Base-by-base conservation (phyloP, 2,113 vertebrate genomes). In the Garra rufa region DNA sequence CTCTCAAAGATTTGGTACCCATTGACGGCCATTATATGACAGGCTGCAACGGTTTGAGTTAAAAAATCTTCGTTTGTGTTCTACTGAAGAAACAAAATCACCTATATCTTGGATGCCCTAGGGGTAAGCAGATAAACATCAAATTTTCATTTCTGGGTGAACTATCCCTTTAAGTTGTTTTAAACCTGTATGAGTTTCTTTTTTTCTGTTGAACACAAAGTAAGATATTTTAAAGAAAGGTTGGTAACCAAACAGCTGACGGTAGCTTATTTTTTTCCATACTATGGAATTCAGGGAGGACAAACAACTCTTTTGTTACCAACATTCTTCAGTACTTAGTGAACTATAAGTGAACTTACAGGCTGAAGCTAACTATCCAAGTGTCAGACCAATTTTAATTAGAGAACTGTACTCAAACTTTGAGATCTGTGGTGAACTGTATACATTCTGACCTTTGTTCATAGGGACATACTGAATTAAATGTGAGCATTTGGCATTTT, bases 401-500 rank as follows among this genome's bases (percentile, higher is more conserved):
- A 79, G 38, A 28, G 38, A 41, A 24, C 44, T 28, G n/a, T 61
- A 26, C 57, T 26, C 15, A 28, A 7, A 30, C 43, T 14, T 34
- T 63, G 19, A 24, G 4, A 44, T 83, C 41, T 41, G 9, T 46
- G 48, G 14, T 52, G 10, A 41, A 67, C 73, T 48, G 52, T 44
- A 34, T 34, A 2, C 9, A 0, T 69, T 78, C n/a, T 86, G 48
- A 78, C 74, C 74, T 83, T 71, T 38, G 19, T 17, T 82, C 28
- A 43, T 30, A 61, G 30, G 19, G 30, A 34, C 19, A 38, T 17
- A 26, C 80, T 76, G 41, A 44, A 52, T 83, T n/a, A 69, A 52
- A 86, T 78, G 80, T 78, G 43, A 70, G 55, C 28, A 38, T 46
- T 71, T 69, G 73, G 19, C 63, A 61, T 61, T 55, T 76, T 50